A percentile compares a stretch with the other conserved stretches of the same genome.
phyloP scores from a whole-genome alignment of 2,888 invertebrate species.

The Sarcophaga rosellei region DNA sequence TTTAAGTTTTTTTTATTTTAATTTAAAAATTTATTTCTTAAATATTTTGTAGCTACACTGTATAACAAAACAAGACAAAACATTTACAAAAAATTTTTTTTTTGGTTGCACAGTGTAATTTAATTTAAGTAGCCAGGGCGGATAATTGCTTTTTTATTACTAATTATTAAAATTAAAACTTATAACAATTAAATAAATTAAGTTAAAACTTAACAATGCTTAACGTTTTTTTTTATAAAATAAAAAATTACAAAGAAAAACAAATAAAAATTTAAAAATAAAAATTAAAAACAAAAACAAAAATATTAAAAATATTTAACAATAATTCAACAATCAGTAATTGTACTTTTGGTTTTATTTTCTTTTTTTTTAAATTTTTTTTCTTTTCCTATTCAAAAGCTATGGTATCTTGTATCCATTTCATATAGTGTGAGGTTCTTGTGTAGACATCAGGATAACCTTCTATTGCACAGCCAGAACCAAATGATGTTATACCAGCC shows the following conservation, averaged over 20 bases:
- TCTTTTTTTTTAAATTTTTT: not conserved
- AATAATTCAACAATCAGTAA: slow-evolving; percentile 35
- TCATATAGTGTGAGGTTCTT: slow-evolving; percentile 90
- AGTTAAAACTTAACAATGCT: slow-evolving; percentile 44
- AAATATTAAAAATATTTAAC: slow-evolving; percentile 50
- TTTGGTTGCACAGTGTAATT: not conserved
- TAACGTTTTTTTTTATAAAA: slow-evolving; percentile 38
- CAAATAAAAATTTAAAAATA: slow-evolving; percentile 54
- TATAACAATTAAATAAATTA: slow-evolving; percentile 58
- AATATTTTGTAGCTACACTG: too few species aligned
- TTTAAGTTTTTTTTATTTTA: slow-evolving; percentile 27
- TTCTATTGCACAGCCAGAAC: slow-evolving; percentile 93
- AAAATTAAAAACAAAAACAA: slow-evolving; percentile 26
- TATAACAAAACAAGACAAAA: not conserved
- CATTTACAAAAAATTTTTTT: not conserved
- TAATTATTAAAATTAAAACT: not conserved
- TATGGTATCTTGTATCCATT: slow-evolving; percentile 87
- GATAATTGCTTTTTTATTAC: not conserved
- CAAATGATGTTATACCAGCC: slow-evolving; percentile 94
- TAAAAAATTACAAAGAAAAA: slow-evolving; percentile 36
- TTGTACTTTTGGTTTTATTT: slow-evolving; percentile 57
- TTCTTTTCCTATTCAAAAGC: slow-evolving; percentile 73
- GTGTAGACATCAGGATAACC: slow-evolving; percentile 96
- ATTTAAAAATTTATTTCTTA: not conserved
- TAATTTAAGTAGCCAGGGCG: slow-evolving; percentile 26